A percentile compares a stretch with the other conserved stretches of the same genome.
phyloP scores from a whole-genome alignment of 2,113 vertebrate species.

The Bufo bufo region DNA sequence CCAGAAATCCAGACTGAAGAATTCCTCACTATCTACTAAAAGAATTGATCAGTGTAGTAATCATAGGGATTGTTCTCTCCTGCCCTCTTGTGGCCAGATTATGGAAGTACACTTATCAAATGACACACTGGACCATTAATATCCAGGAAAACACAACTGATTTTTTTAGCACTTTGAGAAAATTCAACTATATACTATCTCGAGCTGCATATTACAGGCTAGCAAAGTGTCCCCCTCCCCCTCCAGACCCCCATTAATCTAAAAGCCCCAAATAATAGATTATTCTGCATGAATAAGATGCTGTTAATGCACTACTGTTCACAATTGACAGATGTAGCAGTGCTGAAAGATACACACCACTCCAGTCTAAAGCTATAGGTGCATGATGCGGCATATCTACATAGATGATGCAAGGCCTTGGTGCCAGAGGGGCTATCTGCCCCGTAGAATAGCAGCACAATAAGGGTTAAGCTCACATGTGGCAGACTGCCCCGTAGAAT shows the following conservation, averaged over 20 bases:
- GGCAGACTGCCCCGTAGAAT: no score
- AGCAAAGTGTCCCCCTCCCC: background rate
- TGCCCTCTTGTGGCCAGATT: constrained; percentile 44
- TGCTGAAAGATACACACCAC: no score
- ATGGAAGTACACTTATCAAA: background rate
- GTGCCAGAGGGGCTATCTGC: no score
- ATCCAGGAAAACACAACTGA: background rate
- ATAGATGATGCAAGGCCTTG: no score
- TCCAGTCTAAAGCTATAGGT: no score
- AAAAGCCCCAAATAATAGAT: background rate
- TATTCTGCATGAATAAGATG: no score
- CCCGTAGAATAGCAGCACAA: no score
- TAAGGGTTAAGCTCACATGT: no score
- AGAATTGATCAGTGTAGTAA: background rate
- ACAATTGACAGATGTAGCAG: no score
- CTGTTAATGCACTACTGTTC: no score
- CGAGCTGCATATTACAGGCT: background rate
- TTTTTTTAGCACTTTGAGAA: background rate
- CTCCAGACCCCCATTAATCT: background rate
- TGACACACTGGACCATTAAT: background rate
- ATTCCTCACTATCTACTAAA: background rate
- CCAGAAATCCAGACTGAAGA: background rate
- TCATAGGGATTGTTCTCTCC: background rate
- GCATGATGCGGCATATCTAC: no score
- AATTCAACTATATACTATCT: background rate